phyloP scores from a whole-genome alignment of 23 tunicate species.

The Trididemnum clinides region DNA sequence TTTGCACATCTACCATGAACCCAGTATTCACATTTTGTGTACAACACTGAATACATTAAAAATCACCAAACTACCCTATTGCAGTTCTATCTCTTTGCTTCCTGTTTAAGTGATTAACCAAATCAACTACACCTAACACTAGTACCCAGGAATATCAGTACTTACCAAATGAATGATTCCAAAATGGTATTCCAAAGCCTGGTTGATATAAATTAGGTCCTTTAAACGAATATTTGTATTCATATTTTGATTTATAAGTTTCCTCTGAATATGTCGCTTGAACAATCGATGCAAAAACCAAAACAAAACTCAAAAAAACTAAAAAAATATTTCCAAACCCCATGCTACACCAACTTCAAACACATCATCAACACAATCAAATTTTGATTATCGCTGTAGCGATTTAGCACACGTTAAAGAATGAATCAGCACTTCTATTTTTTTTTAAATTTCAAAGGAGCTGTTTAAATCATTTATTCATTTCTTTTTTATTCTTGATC shows the following conservation, averaged over 20 bases:
- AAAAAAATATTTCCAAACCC: background rate
- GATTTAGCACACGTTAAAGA: background rate
- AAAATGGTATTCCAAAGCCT: constrained; percentile 77
- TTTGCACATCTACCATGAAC: no score
- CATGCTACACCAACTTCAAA: background rate
- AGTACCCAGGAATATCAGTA: no score
- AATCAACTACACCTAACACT: no score
- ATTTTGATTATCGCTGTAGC: background rate
- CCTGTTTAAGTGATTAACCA: no score
- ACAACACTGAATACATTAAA: no score
- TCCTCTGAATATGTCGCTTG: constrained; percentile 9
- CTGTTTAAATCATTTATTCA: background rate
- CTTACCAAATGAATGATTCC: constrained; percentile 82
- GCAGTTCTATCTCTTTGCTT: no score
- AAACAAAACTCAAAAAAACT: background rate
- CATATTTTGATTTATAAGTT: constrained; percentile 42
- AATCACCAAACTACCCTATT: no score
- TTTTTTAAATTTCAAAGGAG: background rate
- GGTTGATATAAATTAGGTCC: constrained; percentile 80
- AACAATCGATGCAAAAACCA: background rate
- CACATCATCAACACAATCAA: background rate
- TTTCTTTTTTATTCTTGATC: no score
- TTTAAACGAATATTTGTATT: constrained; percentile 91
- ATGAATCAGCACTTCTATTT: background rate
- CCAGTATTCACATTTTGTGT: no score